A percentile compares a stretch with the other conserved stretches of the same genome.
Conservation (phyloP, 2,113 vertebrate genomes). For the Emydura subglobosa region DNA sequence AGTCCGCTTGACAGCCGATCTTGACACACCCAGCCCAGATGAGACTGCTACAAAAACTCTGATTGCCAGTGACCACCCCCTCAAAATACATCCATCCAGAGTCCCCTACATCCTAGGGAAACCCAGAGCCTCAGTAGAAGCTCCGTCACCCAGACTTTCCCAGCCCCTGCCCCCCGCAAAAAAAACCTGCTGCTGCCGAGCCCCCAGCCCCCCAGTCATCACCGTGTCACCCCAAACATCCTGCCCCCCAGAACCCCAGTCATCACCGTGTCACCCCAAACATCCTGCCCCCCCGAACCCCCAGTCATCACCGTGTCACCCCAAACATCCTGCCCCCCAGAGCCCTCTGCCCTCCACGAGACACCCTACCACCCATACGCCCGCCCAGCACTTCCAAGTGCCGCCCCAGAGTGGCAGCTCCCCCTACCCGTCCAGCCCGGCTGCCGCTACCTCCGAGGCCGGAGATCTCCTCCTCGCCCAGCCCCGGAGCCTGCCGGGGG, state of each 20-base stretch:
- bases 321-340: not conserved
- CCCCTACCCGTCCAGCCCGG: slow-evolving; percentile 1
- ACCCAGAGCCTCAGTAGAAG: not conserved
- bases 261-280: too few relatives aligned
- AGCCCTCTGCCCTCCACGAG: not conserved
- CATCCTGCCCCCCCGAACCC: not conserved
- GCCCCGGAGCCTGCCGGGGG: not conserved
- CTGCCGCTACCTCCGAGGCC: not conserved
- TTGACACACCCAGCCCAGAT: too few relatives aligned
- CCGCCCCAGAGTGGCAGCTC: not conserved
- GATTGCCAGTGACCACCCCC: not conserved
- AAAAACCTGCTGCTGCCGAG: not conserved
- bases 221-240: not conserved
- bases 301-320: not conserved
- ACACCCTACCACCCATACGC: too few relatives aligned
- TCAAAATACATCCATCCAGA: not conserved
- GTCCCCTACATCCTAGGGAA: not conserved
- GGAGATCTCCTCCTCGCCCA: not conserved
- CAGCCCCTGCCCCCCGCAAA: not conserved
- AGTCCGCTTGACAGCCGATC: not conserved
- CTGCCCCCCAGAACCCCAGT: not conserved
- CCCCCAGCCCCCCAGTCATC: fast-evolving
- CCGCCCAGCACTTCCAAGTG: not conserved
- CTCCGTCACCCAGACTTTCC: not conserved
- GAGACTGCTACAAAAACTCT: not conserved